Evolutionary conservation across 1,140 invertebrate species (phyloP), one percentile per base, ranked within the genome.

Genomic region (Halesus radiatus): DNA sequence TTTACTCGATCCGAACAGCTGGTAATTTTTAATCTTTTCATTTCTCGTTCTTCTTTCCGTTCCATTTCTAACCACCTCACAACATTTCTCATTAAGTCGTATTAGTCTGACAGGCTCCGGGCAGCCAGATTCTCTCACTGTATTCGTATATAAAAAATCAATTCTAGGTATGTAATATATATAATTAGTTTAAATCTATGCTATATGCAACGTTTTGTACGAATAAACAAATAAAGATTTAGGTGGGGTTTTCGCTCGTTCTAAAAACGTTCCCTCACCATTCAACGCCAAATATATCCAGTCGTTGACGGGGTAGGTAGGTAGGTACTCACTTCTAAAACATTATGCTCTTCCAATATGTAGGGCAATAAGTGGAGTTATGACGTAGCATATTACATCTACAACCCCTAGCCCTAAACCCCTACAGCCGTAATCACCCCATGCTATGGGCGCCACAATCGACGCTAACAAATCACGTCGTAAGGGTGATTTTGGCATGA

Each of bases 301-400:
- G 23, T 64, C 66, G 50, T 70, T 70, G 16, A 3, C 8, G 13
- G 37, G 37, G 56, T 60, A 16, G 32, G 54, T 74, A 77, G 37
- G 56, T 60, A 16, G 32, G 54, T 74, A 77, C 62, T 77, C 62
- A 56, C 76, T 45, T 62, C 53, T 77, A 66, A 77, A 79, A 79
- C 78, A 73, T 73, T 79, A 79, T 79, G 78, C 68, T 79, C 54
- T 74, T 80, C 79, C 79, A 83, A 83, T 83, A 83, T 83, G 81
- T 83, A 83, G 81, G 81, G 81, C 81, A 83, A 83, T 83, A 83
- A 83, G 81, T 83, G 81, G 79, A 83, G 81, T 83, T 83, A 83
- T 83, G 81, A 83, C 81, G 76, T 75, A 52, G 81, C 81, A 83
- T 54, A 83, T 83, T 83, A 83, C 70, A 54, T 60, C 62, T 58